These are phyloP conservation scores for Acrobeloides nanus DNA, from an alignment of 2,888 invertebrate genomes.

Conservation along the genomic window DNA sequence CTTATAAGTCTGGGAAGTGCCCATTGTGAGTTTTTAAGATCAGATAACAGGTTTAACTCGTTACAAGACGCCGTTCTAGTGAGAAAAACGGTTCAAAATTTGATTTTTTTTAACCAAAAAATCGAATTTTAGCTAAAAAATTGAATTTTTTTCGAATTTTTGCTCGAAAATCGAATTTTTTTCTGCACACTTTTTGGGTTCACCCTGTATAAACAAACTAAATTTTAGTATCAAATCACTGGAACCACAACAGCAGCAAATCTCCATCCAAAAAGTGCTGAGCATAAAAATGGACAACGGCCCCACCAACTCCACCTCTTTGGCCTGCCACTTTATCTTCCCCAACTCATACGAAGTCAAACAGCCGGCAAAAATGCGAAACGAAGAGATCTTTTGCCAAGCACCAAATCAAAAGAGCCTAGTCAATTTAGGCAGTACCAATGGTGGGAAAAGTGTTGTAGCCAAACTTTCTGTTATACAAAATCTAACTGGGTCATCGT, in stretches of 20 bases:
- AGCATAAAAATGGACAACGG: constrained; percentile 89
- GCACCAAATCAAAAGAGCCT: no score
- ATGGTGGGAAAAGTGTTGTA: constrained; percentile 17
- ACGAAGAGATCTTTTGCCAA: no score
- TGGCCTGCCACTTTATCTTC: constrained; percentile 19
- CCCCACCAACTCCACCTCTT: constrained; percentile 59
- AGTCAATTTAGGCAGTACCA: no score
- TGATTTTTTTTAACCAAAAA: no score
- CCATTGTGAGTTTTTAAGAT: constrained; percentile 10
- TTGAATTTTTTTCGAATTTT: no score
- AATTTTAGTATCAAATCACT: constrained; percentile 39
- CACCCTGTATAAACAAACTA: no score
- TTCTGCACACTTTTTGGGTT: no score
- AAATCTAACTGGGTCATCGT: constrained; percentile 61
- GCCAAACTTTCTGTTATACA: constrained; percentile 24
- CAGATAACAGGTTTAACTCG: not conserved
- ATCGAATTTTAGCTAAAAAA: no score
- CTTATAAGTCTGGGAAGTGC: constrained; percentile 24
- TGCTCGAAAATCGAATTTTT: no score
- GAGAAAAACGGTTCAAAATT: no score
- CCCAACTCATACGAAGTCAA: constrained; percentile 21
- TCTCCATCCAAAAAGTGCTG: constrained; percentile 45
- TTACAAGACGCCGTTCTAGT: no score
- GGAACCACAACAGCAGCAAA: constrained; percentile 45
- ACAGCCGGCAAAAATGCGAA: no score